phyloP scores from a whole-genome alignment of 2,113 vertebrate species.

The Otocyon megalotis region DNA sequence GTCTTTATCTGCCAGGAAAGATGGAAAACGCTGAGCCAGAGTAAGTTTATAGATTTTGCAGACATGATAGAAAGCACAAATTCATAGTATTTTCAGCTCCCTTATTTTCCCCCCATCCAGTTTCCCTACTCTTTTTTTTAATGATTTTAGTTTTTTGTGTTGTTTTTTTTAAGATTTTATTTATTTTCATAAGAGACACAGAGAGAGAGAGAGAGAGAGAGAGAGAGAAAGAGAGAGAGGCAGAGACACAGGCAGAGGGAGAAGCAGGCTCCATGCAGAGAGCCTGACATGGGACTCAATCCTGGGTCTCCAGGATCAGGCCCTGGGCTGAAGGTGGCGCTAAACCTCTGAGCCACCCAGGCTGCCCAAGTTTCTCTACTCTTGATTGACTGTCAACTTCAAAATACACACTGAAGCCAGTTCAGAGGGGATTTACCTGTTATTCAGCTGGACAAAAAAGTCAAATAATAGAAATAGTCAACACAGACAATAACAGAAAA shows the following conservation, averaged over 20 bases:
- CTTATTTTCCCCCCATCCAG: neutral
- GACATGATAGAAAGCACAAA: neutral
- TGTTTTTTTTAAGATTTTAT: no score
- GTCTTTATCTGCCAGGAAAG: neutral
- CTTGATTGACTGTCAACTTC: neutral
- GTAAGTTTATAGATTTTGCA: neutral
- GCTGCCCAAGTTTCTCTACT: neutral
- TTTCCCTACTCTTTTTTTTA: neutral
- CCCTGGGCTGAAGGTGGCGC: no score
- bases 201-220: no score
- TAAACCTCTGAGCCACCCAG: no score
- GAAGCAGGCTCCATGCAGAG: no score
- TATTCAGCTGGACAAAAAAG: slow-evolving; percentile 14
- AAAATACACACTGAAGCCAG: neutral
- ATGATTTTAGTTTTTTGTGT: no score
- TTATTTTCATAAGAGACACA: no score
- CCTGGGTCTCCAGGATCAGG: no score
- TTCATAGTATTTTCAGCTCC: neutral
- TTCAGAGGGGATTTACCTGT: neutral
- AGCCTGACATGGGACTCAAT: no score
- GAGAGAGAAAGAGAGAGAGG: no score
- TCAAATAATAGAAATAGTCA: slow-evolving; percentile 39
- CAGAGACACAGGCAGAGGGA: no score
- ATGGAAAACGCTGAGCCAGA: neutral
- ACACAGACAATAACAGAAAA: slow-evolving; percentile 33